Percentiles rank a stretch among this genome's conserved stretches.
phyloP scores from a whole-genome alignment of 92 coral and sea anemone genomes.

The Nematostella vectensis region DNA sequence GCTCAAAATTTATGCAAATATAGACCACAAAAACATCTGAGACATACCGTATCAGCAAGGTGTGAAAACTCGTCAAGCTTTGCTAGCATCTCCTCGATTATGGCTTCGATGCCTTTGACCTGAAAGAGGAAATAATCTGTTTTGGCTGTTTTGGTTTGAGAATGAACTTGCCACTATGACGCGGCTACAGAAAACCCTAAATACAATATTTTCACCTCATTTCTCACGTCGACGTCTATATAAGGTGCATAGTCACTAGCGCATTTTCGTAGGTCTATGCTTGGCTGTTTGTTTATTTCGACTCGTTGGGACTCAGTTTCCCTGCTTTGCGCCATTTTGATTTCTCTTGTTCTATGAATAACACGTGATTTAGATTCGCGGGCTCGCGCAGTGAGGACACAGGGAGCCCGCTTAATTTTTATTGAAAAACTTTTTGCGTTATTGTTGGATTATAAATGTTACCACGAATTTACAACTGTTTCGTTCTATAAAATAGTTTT shows the following conservation, averaged over 20 bases:
- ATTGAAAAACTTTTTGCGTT: no score
- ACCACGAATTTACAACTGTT: no score
- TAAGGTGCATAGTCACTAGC: slow-evolving; percentile 73
- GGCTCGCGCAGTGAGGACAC: no score
- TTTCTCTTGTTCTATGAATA: neutral
- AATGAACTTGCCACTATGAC: neutral
- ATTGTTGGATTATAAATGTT: no score
- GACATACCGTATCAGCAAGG: slow-evolving; percentile 89
- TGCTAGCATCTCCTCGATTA: slow-evolving; percentile 87
- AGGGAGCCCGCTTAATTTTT: no score
- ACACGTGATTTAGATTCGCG: no score
- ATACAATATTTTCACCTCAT: slow-evolving; percentile 80
- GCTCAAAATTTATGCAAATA: no score
- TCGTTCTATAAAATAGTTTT: no score
- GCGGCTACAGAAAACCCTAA: neutral
- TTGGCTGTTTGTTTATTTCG: slow-evolving; percentile 6
- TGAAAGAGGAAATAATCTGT: slow-evolving; percentile 4
- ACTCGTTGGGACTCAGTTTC: slow-evolving; percentile 9
- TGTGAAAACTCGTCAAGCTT: slow-evolving; percentile 95
- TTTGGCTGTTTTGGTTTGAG: neutral
- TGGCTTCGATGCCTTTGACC: slow-evolving; percentile 60
- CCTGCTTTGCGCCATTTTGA: slow-evolving; percentile 56
- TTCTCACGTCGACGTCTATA: slow-evolving; percentile 74
- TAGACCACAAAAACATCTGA: no score
- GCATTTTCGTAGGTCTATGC: slow-evolving; percentile 62